These are phyloP conservation scores for Benthosema pterotum DNA, from an alignment of 2,797 vertebrate species.

Conservation along the genomic window DNA sequence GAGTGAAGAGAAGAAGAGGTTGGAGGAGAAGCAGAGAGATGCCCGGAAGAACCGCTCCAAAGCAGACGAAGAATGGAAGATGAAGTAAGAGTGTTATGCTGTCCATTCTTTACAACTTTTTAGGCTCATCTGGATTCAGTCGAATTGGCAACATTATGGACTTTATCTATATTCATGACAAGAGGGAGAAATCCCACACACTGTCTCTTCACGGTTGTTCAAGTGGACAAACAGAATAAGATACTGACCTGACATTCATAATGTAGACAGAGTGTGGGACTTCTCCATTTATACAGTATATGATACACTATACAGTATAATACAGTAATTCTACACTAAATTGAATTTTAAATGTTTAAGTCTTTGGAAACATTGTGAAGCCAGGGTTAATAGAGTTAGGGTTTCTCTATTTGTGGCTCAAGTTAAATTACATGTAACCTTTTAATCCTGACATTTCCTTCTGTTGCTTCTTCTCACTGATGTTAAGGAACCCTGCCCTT, in stretches of 20 bases:
- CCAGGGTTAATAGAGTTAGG: not conserved
- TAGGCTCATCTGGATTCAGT: not conserved
- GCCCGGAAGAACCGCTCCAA: conserved; percentile 91
- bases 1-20: conserved; percentile 95
- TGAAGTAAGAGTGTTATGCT: conserved; percentile 73
- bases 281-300: too few relatives aligned
- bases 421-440: conserved; percentile 37
- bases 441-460: conserved; percentile 39
- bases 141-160: not conserved
- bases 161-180: not conserved
- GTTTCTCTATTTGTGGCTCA: conserved; percentile 12
- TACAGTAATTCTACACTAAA: too few relatives aligned
- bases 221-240: too few relatives aligned
- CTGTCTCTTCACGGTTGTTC: too few relatives aligned
- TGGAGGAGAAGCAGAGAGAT: conserved; percentile 96
- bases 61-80: conserved; percentile 92
- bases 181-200: too few relatives aligned
- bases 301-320: too few relatives aligned
- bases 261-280: too few relatives aligned
- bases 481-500: conserved; percentile 68
- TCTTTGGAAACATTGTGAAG: too few relatives aligned
- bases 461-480: conserved; percentile 50
- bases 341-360: too few relatives aligned
- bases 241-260: too few relatives aligned
- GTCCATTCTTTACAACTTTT: not conserved